Conservation (phyloP, 2,888 invertebrate species). For the Axea sp. region DNA sequence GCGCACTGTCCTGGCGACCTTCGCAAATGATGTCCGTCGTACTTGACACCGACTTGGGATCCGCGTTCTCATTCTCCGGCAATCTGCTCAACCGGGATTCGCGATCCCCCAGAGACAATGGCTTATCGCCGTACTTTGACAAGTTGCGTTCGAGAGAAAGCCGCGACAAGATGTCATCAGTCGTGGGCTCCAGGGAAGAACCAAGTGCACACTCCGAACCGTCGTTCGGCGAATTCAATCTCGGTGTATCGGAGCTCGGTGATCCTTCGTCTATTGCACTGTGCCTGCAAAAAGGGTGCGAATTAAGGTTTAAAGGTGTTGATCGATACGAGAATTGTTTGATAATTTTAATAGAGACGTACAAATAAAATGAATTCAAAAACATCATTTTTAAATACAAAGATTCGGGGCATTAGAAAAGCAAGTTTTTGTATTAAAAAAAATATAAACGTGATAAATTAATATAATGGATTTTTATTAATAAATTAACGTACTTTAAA, state of each 20-base stretch:
- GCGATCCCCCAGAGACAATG: not conserved
- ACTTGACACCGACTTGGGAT: not conserved
- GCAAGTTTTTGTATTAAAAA: no score
- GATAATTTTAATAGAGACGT: no score
- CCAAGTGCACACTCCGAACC: conserved; percentile 51
- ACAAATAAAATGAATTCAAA: no score
- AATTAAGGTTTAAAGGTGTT: no score
- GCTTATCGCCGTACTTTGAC: conserved; percentile 16
- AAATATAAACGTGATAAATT: no score
- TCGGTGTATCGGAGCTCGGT: conserved; percentile 68
- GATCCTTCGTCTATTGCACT: conserved; percentile 80
- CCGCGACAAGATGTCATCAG: conserved; percentile 61
- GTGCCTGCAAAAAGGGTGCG: conserved; percentile 80
- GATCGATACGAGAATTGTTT: no score
- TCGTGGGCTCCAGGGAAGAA: conserved; percentile 54
- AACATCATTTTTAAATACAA: no score
- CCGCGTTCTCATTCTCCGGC: conserved; percentile 12
- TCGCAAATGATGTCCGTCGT: no score
- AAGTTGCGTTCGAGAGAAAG: conserved; percentile 34
- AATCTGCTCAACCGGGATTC: not conserved
- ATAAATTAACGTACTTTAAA: no score
- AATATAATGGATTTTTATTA: no score
- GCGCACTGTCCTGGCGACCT: no score
- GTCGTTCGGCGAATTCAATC: conserved; percentile 39
- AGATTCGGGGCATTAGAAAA: no score